These are phyloP conservation scores for Hydra vulgaris DNA, from an alignment of 30 jellyfish, hydroid and myxozoan species.

Conservation along the genomic window DNA sequence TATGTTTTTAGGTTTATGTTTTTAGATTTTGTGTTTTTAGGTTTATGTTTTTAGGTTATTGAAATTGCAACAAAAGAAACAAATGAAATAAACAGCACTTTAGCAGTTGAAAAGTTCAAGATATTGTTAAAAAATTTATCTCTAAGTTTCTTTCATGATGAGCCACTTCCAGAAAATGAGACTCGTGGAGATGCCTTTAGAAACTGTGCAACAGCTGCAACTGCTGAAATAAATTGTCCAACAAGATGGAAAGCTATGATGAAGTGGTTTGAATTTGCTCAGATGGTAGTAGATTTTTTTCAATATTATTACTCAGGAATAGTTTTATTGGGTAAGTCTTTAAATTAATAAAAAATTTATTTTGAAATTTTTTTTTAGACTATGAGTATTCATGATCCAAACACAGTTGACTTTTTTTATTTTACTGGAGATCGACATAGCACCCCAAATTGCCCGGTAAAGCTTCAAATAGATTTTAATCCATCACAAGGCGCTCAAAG, in stretches of 20 bases:
- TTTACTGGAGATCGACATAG: constrained; percentile 85
- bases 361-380: constrained; percentile 32
- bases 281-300: constrained; percentile 42
- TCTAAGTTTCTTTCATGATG: constrained; percentile 61
- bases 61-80: constrained; percentile 66
- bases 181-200: constrained; percentile 84
- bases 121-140: constrained; percentile 31
- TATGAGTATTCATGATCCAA: constrained; percentile 86
- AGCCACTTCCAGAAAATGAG: constrained; percentile 77
- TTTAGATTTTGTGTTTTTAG: background rate
- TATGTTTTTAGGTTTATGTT: too few relatives aligned
- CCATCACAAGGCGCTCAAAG: constrained; percentile 95
- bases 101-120: constrained; percentile 69
- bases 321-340: background rate
- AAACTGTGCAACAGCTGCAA: constrained; percentile 66
- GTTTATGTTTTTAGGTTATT: constrained; percentile 41
- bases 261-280: constrained; percentile 82
- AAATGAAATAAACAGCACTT: constrained; percentile 31
- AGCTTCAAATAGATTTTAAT: constrained; percentile 64
- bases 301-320: background rate
- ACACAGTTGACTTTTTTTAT: constrained; percentile 80
- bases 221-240: constrained; percentile 84
- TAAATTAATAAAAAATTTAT: too few relatives aligned
- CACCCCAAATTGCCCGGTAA: constrained; percentile 93
- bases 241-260: constrained; percentile 94